These are phyloP conservation scores for Pseudomyrmex pallidus DNA, from an alignment of 1,140 invertebrate species.

Conservation along the genomic window DNA sequence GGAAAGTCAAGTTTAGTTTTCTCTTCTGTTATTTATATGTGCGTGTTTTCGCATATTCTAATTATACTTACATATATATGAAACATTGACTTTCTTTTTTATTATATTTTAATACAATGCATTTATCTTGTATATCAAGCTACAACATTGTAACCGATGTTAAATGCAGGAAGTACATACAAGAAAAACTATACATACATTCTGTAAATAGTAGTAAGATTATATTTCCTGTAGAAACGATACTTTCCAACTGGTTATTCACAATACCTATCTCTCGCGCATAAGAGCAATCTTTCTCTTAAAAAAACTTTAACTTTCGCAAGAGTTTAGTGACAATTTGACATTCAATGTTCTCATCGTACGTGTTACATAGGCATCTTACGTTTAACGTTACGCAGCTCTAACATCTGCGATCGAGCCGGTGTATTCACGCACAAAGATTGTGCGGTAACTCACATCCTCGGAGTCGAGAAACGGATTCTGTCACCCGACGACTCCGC, in stretches of 20 bases:
- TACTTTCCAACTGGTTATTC: conserved; percentile 46
- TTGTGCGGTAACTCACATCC: conserved; percentile 24
- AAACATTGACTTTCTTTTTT: too few species aligned
- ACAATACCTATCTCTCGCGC: not conserved
- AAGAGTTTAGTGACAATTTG: not conserved
- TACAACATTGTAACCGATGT: not conserved
- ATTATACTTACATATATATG: too few species aligned
- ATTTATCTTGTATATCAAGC: not conserved
- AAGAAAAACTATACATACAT: conserved; percentile 12
- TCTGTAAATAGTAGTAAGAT: not conserved
- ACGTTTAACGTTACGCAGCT: not conserved
- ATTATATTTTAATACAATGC: not conserved
- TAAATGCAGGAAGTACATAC: conserved; percentile 25
- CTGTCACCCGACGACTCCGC: not conserved
- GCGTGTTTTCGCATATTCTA: too few species aligned
- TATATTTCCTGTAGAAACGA: conserved; percentile 16
- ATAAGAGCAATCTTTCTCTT: too few species aligned
- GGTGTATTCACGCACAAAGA: conserved; percentile 18
- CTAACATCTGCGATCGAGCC: conserved; percentile 20
- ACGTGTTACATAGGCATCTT: not conserved
- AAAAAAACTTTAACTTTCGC: not conserved
- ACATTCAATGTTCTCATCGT: not conserved
- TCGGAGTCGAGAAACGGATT: not conserved
- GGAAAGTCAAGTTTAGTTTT: too few species aligned
- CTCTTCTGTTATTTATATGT: too few species aligned